Percentiles rank a stretch among this genome's conserved stretches.
phyloP scores from a whole-genome alignment of 2,113 vertebrate genomes.

The Ptyas mucosa region DNA sequence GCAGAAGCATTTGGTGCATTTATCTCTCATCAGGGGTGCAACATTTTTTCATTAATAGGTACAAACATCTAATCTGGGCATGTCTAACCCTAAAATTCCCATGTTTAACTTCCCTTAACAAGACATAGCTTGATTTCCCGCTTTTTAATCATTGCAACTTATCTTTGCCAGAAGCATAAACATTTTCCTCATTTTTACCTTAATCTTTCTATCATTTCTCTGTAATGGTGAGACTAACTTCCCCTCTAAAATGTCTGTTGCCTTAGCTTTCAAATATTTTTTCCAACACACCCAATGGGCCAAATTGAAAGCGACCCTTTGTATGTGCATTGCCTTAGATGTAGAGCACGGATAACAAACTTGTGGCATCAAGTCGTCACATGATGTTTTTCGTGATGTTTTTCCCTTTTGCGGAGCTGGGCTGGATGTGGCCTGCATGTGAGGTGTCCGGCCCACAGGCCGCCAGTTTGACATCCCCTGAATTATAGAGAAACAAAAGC shows the following conservation, averaged over 20 bases:
- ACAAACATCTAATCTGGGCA: not conserved
- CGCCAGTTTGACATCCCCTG: too few species aligned
- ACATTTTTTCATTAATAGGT: not conserved
- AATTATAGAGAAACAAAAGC: not conserved
- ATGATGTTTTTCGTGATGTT: too few species aligned
- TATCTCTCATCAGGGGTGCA: not conserved
- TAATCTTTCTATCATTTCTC: not conserved
- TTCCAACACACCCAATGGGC: not conserved
- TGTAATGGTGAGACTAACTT: not conserved
- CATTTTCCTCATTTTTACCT: not conserved
- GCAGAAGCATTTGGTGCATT: not conserved
- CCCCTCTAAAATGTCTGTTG: not conserved
- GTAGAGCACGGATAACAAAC: not conserved
- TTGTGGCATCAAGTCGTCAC: too few species aligned
- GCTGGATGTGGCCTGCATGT: too few species aligned
- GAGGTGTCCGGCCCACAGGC: rapidly evolving
- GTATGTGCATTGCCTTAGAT: not conserved
- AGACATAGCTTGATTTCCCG: not conserved
- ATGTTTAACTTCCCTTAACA: not conserved
- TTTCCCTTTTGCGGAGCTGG: too few species aligned
- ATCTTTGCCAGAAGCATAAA: not conserved
- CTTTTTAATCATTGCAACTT: not conserved
- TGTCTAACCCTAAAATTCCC: not conserved
- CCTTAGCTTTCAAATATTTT: not conserved
- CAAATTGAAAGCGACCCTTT: not conserved